A percentile compares a stretch with the other conserved stretches of the same genome.
These are phyloP conservation scores for Poecile montanus DNA, from an alignment of 2,797 vertebrate species.

Conservation along the genomic window DNA sequence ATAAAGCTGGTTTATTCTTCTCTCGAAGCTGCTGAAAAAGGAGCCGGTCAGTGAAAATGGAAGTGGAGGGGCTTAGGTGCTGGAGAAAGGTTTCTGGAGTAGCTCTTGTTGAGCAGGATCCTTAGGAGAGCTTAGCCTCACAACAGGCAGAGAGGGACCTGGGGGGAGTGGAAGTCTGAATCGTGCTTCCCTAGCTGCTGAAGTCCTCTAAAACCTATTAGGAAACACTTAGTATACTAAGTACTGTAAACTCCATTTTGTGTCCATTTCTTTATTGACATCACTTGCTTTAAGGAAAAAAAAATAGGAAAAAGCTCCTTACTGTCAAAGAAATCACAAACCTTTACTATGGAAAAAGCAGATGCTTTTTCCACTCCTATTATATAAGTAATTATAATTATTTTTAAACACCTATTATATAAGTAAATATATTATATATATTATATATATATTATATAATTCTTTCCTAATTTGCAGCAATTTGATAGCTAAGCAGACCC, in stretches of 20 bases:
- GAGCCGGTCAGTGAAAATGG: background rate
- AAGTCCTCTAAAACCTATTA: background rate
- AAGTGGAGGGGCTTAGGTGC: background rate
- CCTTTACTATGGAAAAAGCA: background rate
- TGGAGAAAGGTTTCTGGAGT: background rate
- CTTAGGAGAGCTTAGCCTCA: background rate
- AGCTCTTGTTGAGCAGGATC: background rate
- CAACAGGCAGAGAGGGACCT: background rate
- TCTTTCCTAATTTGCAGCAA: background rate
- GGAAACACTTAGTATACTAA: background rate
- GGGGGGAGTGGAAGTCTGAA: background rate
- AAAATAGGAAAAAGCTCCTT: background rate
- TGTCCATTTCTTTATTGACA: background rate
- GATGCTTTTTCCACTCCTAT: background rate
- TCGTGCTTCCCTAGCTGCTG: background rate
- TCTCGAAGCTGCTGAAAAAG: background rate
- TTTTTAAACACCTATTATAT: background rate
- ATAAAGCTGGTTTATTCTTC: fast-evolving
- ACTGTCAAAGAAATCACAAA: background rate
- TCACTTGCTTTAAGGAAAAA: background rate
- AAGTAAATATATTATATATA: too few relatives aligned
- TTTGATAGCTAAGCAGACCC: background rate
- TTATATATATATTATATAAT: too few relatives aligned
- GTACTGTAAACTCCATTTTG: background rate
- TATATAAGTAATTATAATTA: background rate